Conservation (phyloP, 2,888 invertebrate species). For the Diarsia mendica region DNA sequence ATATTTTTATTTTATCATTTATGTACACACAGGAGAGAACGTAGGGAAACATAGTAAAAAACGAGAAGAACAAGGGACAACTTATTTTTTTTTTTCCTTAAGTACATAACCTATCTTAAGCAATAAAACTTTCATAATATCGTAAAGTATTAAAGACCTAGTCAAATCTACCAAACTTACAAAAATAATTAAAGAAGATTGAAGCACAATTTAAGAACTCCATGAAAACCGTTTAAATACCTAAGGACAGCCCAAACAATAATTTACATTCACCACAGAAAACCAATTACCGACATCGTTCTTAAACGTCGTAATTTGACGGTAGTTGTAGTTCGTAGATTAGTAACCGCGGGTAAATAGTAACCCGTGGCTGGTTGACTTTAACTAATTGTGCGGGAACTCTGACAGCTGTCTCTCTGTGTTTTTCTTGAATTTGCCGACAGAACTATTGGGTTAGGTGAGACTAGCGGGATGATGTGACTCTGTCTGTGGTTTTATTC, state of each 20-base stretch:
- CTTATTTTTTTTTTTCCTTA: too few species aligned
- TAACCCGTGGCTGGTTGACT: conserved; percentile 41
- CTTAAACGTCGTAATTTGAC: conserved; percentile 38
- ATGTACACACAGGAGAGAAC: too few species aligned
- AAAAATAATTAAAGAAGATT: conserved; percentile 20
- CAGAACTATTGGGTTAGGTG: conserved; percentile 30
- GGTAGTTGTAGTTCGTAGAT: conserved; percentile 40
- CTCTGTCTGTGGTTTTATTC: not conserved
- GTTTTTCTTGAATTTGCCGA: conserved; percentile 52
- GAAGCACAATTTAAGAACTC: conserved; percentile 12
- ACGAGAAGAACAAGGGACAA: too few species aligned
- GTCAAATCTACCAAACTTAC: not conserved
- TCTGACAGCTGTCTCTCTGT: conserved; percentile 48
- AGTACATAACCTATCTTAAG: too few species aligned
- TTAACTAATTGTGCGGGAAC: conserved; percentile 50
- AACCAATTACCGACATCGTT: conserved; percentile 46
- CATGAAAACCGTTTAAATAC: conserved; percentile 22
- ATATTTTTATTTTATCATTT: too few species aligned
- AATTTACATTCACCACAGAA: conserved; percentile 36
- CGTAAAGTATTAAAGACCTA: not conserved
- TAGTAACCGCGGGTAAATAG: conserved; percentile 56
- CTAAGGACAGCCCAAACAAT: conserved; percentile 31
- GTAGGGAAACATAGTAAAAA: too few species aligned
- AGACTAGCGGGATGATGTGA: conserved; percentile 12
- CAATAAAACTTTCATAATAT: not conserved